A percentile compares a stretch with the other conserved stretches of the same genome.
These are phyloP conservation scores for Corydoras sp. DNA, from an alignment of 2,113 vertebrate species.

Conservation along the genomic window DNA sequence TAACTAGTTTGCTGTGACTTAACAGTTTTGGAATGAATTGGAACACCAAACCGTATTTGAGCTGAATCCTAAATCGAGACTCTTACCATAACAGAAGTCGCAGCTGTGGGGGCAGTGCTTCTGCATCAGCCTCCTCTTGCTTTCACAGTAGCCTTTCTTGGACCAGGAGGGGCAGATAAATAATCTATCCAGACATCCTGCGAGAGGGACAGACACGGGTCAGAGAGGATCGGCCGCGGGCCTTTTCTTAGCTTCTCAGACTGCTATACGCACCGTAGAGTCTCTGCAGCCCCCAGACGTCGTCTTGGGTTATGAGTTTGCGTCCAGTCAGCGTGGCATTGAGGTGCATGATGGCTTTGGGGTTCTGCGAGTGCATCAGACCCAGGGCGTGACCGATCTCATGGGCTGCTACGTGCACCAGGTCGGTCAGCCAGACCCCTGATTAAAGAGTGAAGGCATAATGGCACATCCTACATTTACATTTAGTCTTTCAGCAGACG, in stretches of 20 bases:
- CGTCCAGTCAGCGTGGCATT: conserved; percentile 89
- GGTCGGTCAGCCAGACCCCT: conserved; percentile 95
- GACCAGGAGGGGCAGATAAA: conserved; percentile 83
- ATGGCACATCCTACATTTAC: not conserved
- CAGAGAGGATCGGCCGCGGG: no score
- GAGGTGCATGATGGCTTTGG: conserved; percentile 87
- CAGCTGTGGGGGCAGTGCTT: conserved; percentile 91
- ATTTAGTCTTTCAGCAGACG: not conserved
- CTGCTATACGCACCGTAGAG: conserved; percentile 76
- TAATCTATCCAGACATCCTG: conserved; percentile 88
- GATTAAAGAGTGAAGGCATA: conserved; percentile 37
- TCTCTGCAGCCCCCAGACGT: conserved; percentile 90
- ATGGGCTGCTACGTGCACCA: conserved; percentile 90
- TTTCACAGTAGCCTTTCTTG: conserved; percentile 79
- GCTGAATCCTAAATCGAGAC: not conserved
- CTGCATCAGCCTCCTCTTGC: conserved; percentile 81
- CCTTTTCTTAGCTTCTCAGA: no score
- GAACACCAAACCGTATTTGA: no score
- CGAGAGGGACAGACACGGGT: conserved; percentile 19
- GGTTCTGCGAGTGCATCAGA: conserved; percentile 90
- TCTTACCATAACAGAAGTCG: conserved; percentile 91
- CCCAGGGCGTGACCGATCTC: conserved; percentile 91
- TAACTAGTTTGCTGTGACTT: no score
- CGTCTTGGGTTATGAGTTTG: conserved; percentile 86
- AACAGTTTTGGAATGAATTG: no score